A percentile compares a stretch with the other conserved stretches of the same genome.
Evolutionary conservation across 2,888 invertebrate species (phyloP).

Genomic region (Cepaea hortensis): DNA sequence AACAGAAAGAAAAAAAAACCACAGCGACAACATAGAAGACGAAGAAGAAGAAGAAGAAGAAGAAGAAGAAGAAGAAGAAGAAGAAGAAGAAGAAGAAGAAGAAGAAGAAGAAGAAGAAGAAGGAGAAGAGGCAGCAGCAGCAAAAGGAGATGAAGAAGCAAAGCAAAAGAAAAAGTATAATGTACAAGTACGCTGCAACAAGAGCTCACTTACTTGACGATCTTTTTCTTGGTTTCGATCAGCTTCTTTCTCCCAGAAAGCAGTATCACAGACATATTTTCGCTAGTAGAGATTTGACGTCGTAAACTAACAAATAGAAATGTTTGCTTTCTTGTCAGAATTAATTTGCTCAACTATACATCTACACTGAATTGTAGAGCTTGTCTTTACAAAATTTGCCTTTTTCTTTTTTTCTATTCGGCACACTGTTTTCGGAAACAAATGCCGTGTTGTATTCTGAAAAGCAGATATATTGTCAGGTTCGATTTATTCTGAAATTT

Average conservation of each 20-base stretch:
- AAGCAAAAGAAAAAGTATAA: neutral
- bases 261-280: constrained; percentile 27
- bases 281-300: too few relatives aligned
- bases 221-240: constrained; percentile 38
- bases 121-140: constrained; percentile 4
- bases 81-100: constrained; percentile 16
- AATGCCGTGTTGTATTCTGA: too few relatives aligned
- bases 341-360: too few relatives aligned
- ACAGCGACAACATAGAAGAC: neutral
- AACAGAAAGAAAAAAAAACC: constrained; percentile 32
- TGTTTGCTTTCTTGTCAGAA: too few relatives aligned
- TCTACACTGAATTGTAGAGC: too few relatives aligned
- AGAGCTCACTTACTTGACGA: constrained; percentile 32
- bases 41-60: neutral
- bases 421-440: too few relatives aligned
- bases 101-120: neutral
- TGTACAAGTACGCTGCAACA: neutral
- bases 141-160: neutral
- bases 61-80: neutral
- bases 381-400: too few relatives aligned
- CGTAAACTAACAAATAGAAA: too few relatives aligned
- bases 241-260: constrained; percentile 43
- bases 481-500: too few relatives aligned
- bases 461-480: too few relatives aligned
- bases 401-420: too few relatives aligned